Evolutionary conservation across 2,797 vertebrate genomes (phyloP), one percentile per base, ranked within the genome.

Genomic region (Coregonus sp.): DNA sequence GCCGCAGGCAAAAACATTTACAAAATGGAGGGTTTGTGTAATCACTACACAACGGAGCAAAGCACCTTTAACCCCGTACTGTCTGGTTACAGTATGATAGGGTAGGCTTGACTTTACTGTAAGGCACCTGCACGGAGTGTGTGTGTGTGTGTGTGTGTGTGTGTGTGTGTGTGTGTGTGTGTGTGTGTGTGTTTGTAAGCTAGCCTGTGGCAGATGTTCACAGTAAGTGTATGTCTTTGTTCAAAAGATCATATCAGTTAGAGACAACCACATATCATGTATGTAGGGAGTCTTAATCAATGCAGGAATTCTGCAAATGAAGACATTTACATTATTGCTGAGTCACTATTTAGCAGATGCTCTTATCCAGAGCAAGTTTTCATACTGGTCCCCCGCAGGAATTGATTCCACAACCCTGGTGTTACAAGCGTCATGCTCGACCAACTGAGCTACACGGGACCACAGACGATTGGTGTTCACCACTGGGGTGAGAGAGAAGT

Each of bases 21-120:
- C 82, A 87, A 82, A 85, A 83, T 85, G 79, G 75, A 67, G n/a
- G 54, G 72, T 14, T 85, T 86, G 81, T 84, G 75, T 77, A 84
- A 86, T 73, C 51, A 61, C 75, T 65, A 56, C 72, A 84, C 78
- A 83, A 84, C 77, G 69, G 37, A 69, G 75, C 50, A 65, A 59
- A 59, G 6, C 31, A 11, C 74, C 69, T 52, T 66, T 71, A 78
- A 68, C 76, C 72, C 71, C 40, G 47, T 68, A 18, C 63, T 33
- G 70, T 25, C 47, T n/a, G 20, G 70, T 51, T 61, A 25, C 31
- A 31, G 18, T 14, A 51, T 20, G 56, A 37, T 31, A 25, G 31
- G 31, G 9, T 5, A 25, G 59, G 6, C n/a, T 20, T 25, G 59
- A 20, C 59, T 61, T n/a, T 4, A 61, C 56, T 25, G 59, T 61